Evolutionary conservation across 64 coral and sea anemone species (phyloP).

Genomic region (Cladopsammia gracilis): DNA sequence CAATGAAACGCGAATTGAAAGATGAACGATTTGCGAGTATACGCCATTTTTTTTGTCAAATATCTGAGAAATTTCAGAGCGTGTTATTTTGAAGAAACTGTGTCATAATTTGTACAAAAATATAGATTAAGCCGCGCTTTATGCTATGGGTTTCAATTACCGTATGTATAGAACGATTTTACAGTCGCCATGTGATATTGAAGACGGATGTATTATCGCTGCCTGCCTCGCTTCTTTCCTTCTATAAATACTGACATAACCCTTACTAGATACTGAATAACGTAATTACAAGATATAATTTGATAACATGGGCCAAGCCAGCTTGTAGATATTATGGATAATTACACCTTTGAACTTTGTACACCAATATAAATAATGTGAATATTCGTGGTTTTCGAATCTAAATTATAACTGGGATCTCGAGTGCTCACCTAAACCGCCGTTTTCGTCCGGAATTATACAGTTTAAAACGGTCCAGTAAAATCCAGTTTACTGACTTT

Average conservation of each 20-base stretch:
- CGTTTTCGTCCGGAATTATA: neutral
- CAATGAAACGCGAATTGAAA: too few species aligned
- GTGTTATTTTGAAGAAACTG: too few species aligned
- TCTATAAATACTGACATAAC: conserved; percentile 2
- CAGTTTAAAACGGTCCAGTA: conserved; percentile 16
- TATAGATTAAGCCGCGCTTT: too few species aligned
- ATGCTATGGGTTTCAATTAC: too few species aligned
- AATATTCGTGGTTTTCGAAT: conserved; percentile 38
- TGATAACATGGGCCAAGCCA: conserved; percentile 1
- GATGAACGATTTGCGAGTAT: too few species aligned
- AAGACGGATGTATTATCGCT: too few species aligned
- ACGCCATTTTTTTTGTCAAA: too few species aligned
- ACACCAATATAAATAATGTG: conserved; percentile 58
- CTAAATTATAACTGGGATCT: conserved; percentile 41
- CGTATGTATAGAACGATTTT: too few species aligned
- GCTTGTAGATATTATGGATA: neutral
- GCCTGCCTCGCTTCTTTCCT: neutral
- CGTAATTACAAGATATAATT: neutral
- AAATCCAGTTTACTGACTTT: conserved; percentile 35
- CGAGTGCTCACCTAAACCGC: neutral
- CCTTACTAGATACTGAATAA: neutral
- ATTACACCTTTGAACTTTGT: conserved; percentile 56
- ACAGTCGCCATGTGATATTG: too few species aligned
- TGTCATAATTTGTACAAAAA: too few species aligned
- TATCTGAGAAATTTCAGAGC: too few species aligned